Percentiles rank a stretch among this genome's conserved stretches.
Evolutionary conservation across 1,140 invertebrate genomes (phyloP).

Genomic region (Diploscapter pachys): DNA sequence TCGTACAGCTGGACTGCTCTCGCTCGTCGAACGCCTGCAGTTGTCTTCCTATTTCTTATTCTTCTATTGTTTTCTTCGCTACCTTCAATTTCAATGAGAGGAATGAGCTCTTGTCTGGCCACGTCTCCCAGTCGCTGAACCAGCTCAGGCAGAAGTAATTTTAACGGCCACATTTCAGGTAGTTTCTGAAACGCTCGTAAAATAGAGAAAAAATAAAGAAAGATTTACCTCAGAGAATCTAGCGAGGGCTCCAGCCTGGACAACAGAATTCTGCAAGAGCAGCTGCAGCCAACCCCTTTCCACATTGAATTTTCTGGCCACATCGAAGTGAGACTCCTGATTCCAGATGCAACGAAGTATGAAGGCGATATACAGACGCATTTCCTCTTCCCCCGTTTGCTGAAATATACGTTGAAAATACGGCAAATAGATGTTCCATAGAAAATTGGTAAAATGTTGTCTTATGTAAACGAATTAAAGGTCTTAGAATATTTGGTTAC

Average conservation of each 20-base stretch:
- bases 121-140: slow-evolving; percentile 54
- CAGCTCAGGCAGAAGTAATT: slow-evolving; percentile 71
- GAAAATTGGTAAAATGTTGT: no score
- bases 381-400: slow-evolving; percentile 29
- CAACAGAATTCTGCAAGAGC: slow-evolving; percentile 70
- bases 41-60: no score
- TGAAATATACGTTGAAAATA: slow-evolving; percentile 4
- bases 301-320: slow-evolving; percentile 71
- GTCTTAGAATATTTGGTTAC: no score
- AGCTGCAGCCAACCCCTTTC: slow-evolving; percentile 69
- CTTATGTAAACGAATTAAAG: no score
- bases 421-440: no score
- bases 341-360: slow-evolving; percentile 79
- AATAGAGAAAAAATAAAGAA: not conserved
- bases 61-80: no score
- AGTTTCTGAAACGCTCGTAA: slow-evolving; percentile 57
- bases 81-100: slow-evolving; percentile 65
- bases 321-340: slow-evolving; percentile 69
- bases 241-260: slow-evolving; percentile 63
- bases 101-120: slow-evolving; percentile 67
- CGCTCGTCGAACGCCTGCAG: slow-evolving; percentile 72
- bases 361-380: slow-evolving; percentile 77
- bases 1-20: slow-evolving; percentile 77
- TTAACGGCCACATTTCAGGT: slow-evolving; percentile 77
- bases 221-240: slow-evolving; percentile 36